Evolutionary conservation across 2,888 invertebrate genomes (phyloP), one percentile per base, ranked within the genome.

Genomic region (Habrosyne pyritoides): DNA sequence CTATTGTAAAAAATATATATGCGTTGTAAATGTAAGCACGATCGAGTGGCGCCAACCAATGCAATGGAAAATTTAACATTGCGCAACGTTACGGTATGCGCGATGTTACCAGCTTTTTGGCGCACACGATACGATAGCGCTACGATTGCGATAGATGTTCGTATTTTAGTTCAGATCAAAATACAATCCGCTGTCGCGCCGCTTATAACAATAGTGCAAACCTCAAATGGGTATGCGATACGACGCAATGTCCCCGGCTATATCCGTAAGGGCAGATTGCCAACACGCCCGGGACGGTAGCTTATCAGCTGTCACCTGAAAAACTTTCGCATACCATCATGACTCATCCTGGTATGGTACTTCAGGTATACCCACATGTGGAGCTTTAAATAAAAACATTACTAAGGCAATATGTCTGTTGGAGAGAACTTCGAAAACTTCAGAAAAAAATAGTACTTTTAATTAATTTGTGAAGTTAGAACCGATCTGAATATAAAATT

Each of bases 181-280:
- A 42, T 8, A 18, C 2, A 33, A 33, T 46, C 50, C 54, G 54
- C 57, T 66, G 52, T 55, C 71, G 67, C 67, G 60, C 59, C 67
- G 61, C 61, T 57, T 57, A 59, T 71, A 65, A 65, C 57, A 57
- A 67, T 66, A 57, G 55, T 48, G 28, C 53, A 47, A 54, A 56
- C 58, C 62, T 64, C 63, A 64, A 55, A 58, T 60, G 64, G 69
- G 75, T 70, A 79, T 77, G 77, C 73, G 79, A 72, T 69, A 73
- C 76, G 75, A 67, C 72, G 73, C 65, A 68, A 69, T 77, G 80
- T 83, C 81, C 76, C 79, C 69, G 81, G 77, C 89, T 91, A 91
- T 88, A 89, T 89, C 81, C 82, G 90, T 87, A 69, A 87, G 81
- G 90, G 90, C 90, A 89, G 54, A 14, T 33, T 90, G 90, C 90